Base-by-base conservation (phyloP, 2,797 vertebrate species). In the Amazona ochrocephala region DNA sequence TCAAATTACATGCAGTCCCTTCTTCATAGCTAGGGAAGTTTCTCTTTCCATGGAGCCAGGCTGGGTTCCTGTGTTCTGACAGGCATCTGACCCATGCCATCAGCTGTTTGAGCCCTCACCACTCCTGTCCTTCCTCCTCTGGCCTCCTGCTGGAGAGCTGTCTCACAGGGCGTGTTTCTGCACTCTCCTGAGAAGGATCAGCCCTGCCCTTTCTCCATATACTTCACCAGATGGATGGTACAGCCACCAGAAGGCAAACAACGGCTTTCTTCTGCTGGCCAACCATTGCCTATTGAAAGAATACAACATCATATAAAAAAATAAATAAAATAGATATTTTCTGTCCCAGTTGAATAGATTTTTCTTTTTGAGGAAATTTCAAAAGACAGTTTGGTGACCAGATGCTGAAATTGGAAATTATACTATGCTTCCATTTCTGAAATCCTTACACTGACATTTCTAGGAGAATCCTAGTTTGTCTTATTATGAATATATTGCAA, bases 191-290 rank as follows among this genome's bases (percentile, higher is more conserved):
- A 17, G 30, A 5, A 45, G 8, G 11, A 19, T 51, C 56, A 67
- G 47, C n/a, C n/a, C 54, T 29, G 37, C 11, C 16, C 4, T 47
- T 16, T n/a, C 32, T 81, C 50, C 0, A 0, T 14, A 14, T 0
- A 0, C 37, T 42, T 71, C 50, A 11, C 29, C 14, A 11, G 7
- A 0, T 7, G 20, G 29, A 29, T 61, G 17, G 23, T n/a, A 18
- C 44, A 41, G 47, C 50, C 54, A 18, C 9, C 8, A 21, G 42
- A 86, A 62, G 42, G 34, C 23, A 79, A 81, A 37, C 4, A 6
- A 20, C 13, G 6, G 2, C 15, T 71, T 81, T 78, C 44, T 45
- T 51, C 3, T 0, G 2, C 39, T 9, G 2, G 27, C 42, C 48
- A 58, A 1, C 14, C 32, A 13, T 32, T 45, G 39, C 18, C 41